These are phyloP conservation scores for Thalassoma bifasciatum DNA, from an alignment of 2,113 vertebrate genomes.

Conservation along the genomic window DNA sequence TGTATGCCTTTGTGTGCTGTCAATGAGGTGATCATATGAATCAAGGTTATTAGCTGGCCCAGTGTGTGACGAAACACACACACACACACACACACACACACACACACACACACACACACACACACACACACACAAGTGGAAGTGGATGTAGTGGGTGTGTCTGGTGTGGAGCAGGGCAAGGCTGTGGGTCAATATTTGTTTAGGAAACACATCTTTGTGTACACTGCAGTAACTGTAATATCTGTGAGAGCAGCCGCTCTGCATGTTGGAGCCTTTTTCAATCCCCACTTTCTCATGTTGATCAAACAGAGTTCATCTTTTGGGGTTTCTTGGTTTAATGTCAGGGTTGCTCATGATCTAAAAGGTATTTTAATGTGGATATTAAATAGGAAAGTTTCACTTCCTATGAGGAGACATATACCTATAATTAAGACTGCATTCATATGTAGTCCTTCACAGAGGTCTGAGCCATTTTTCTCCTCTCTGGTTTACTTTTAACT, in stretches of 20 bases:
- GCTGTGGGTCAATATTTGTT: slow-evolving; percentile 75
- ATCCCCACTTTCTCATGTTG: background rate
- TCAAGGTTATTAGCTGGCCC: too few relatives aligned
- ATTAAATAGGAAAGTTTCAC: background rate
- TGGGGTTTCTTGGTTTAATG: background rate
- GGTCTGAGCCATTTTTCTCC: too few relatives aligned
- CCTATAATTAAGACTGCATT: too few relatives aligned
- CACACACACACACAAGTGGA: background rate
- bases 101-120: background rate
- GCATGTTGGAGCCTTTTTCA: background rate
- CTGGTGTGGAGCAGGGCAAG: slow-evolving; percentile 33
- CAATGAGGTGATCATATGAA: background rate
- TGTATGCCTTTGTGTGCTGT: background rate
- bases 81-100: background rate
- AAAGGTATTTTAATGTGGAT: background rate
- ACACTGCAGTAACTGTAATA: slow-evolving; percentile 25
- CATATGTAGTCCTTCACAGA: too few relatives aligned
- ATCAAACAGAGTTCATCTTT: background rate
- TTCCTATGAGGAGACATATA: too few relatives aligned
- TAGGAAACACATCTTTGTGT: slow-evolving; percentile 55
- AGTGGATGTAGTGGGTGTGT: slow-evolving; percentile 24
- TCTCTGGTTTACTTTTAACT: too few relatives aligned
- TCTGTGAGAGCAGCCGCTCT: background rate
- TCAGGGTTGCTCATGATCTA: background rate
- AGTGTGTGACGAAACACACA: background rate